Percentiles rank a stretch among this genome's conserved stretches.
Evolutionary conservation across 2,888 invertebrate genomes (phyloP).

Genomic region (Leptopilina drosophilae): DNA sequence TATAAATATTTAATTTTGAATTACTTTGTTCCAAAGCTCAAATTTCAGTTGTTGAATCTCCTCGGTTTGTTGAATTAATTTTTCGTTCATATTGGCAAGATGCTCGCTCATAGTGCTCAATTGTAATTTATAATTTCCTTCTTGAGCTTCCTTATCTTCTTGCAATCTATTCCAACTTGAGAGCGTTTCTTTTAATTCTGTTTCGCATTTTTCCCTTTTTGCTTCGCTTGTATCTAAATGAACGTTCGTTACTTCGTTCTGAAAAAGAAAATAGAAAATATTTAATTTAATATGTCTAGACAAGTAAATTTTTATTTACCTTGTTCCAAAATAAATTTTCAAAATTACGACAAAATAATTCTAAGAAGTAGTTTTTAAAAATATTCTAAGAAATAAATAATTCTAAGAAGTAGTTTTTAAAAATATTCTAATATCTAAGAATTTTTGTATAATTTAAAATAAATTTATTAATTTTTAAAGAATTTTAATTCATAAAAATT

Average conservation of each 20-base stretch:
- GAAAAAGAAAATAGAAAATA: conserved; percentile 44
- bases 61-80: conserved; percentile 89
- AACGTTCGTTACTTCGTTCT: conserved; percentile 74
- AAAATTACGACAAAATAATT: no score
- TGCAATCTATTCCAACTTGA: conserved; percentile 68
- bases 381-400: no score
- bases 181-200: conserved; percentile 67
- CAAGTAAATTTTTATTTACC: no score
- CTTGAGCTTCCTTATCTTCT: conserved; percentile 73
- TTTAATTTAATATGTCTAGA: no score
- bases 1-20: neutral
- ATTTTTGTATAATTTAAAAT: no score
- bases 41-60: conserved; percentile 85
- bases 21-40: conserved; percentile 79
- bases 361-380: no score
- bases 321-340: no score
- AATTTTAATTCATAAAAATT: no score
- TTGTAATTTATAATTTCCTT: conserved; percentile 83
- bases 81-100: conserved; percentile 89
- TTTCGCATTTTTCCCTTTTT: conserved; percentile 71
- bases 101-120: conserved; percentile 88
- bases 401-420: no score
- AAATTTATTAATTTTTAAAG: no score
- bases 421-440: no score
- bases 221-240: conserved; percentile 72